Conservation (phyloP, 2,888 invertebrate genomes). For the Molorchus minor region DNA sequence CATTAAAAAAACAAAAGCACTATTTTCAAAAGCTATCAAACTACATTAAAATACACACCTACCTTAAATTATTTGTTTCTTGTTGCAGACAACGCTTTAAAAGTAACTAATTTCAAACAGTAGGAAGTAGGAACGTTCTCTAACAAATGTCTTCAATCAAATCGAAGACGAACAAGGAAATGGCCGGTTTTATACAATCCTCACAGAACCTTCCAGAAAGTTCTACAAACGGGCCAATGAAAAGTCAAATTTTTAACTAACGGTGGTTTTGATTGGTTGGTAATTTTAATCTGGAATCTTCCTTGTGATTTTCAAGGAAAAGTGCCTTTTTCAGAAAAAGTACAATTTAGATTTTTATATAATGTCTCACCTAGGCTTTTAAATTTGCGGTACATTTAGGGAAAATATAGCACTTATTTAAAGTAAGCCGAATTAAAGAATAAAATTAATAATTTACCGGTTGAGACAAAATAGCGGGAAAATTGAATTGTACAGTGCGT, state of each 20-base stretch:
- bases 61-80: constrained; percentile 46
- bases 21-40: constrained; percentile 4
- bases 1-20: constrained; percentile 10
- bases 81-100: constrained; percentile 56
- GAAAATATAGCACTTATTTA: background rate
- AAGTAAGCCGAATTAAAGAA: background rate
- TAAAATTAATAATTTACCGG: constrained; percentile 15
- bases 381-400: background rate
- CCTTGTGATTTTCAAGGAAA: constrained; percentile 22
- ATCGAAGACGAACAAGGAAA: constrained; percentile 50
- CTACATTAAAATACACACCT: constrained; percentile 33
- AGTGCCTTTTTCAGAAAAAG: constrained; percentile 10
- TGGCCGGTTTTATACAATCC: constrained; percentile 59
- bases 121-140: no score
- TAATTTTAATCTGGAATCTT: constrained; percentile 18
- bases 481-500: no score
- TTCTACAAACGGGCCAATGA: constrained; percentile 54
- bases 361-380: background rate
- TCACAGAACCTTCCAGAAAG: constrained; percentile 57
- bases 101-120: no score
- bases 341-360: constrained; percentile 4
- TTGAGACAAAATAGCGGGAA: constrained; percentile 19
- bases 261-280: constrained; percentile 40
- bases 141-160: constrained; percentile 53
- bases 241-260: constrained; percentile 22